Percentiles rank a stretch among this genome's conserved stretches.
These are phyloP conservation scores for Axinella damicornis DNA, from an alignment of 37 sponge, comb jelly and placozoan genomes.

Conservation along the genomic window DNA sequence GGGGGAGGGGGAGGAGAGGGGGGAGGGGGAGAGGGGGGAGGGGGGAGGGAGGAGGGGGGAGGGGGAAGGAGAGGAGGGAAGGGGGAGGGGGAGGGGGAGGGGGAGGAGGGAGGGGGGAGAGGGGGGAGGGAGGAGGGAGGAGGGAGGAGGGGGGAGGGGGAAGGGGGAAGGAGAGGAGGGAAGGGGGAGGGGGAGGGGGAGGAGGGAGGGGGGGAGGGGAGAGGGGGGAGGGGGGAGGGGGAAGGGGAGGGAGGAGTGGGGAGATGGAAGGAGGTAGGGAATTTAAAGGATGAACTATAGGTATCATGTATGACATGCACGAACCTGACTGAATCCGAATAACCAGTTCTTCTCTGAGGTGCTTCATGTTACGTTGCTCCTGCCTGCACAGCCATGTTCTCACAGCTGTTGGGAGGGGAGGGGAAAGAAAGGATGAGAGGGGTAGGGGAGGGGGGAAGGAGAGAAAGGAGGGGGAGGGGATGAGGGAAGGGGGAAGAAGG, in stretches of 20 bases:
- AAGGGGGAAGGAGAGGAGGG: background rate
- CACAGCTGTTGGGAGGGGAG: background rate
- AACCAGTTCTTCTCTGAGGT: too few species aligned
- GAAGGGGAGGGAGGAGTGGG: background rate
- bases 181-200: background rate
- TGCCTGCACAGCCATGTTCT: too few species aligned
- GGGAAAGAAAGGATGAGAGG: background rate
- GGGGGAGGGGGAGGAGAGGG: background rate
- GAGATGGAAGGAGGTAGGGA: background rate
- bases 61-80: background rate
- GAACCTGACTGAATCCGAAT: too few species aligned
- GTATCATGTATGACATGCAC: too few species aligned
- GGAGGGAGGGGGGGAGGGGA: background rate
- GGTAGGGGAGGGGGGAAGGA: too few species aligned
- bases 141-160: background rate
- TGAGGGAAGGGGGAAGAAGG: too few species aligned
- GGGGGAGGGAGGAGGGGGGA: background rate
- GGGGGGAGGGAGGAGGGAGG: background rate
- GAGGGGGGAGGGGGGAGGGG: background rate
- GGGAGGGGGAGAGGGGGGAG: background rate
- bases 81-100: background rate
- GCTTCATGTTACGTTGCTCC: too few species aligned
- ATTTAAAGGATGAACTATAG: too few species aligned
- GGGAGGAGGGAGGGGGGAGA: background rate
- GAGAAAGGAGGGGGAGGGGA: background rate